phyloP scores from a whole-genome alignment of 2,888 invertebrate species.

The Lottia scabra region DNA sequence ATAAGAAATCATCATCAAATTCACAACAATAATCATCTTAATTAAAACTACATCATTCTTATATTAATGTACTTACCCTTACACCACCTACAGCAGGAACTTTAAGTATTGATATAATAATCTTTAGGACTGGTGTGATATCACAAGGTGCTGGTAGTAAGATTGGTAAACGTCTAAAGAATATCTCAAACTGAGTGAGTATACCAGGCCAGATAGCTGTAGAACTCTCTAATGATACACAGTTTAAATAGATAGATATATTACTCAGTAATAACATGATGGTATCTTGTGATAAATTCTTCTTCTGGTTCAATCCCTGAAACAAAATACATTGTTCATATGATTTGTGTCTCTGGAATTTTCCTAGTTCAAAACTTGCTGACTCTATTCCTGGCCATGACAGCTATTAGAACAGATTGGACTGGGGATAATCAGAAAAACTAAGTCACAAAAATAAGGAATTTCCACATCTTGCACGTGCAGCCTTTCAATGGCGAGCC shows the following conservation, averaged over 20 bases:
- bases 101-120: slow-evolving; percentile 76
- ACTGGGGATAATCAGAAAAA: too few relatives aligned
- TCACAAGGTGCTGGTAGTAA: slow-evolving; percentile 64
- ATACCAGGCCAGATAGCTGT: slow-evolving; percentile 84
- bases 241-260: slow-evolving; percentile 92
- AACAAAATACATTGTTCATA: too few relatives aligned
- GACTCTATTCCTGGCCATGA: too few relatives aligned
- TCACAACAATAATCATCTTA: too few relatives aligned
- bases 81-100: slow-evolving; percentile 85
- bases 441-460: too few relatives aligned
- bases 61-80: slow-evolving; percentile 75
- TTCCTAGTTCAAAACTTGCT: too few relatives aligned
- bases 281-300: slow-evolving; percentile 76
- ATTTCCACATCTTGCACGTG: too few relatives aligned
- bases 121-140: slow-evolving; percentile 68
- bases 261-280: slow-evolving; percentile 88
- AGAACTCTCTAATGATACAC: slow-evolving; percentile 83
- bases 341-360: too few relatives aligned
- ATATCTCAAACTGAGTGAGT: slow-evolving; percentile 85
- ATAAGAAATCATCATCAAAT: too few relatives aligned
- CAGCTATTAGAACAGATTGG: too few relatives aligned
- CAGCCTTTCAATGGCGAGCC: too few relatives aligned
- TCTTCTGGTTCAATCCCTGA: slow-evolving; percentile 80
- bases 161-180: slow-evolving; percentile 77
- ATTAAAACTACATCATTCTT: too few relatives aligned